Conservation (phyloP, 2,113 vertebrate species). For the Nannospalax galili region DNA sequence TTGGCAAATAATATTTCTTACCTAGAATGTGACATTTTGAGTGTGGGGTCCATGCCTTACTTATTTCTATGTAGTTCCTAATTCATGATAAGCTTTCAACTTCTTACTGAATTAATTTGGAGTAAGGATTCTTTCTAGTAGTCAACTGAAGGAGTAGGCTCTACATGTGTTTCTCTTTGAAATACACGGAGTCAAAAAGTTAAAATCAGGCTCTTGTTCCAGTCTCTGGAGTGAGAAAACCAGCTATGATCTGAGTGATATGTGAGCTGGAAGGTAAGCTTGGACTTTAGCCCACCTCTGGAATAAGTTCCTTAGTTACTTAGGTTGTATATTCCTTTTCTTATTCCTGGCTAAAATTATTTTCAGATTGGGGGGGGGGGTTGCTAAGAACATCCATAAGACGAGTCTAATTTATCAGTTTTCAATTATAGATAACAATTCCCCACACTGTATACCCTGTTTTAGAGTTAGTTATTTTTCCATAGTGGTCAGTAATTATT, state of each 20-base stretch:
- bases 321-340: constrained; percentile 46
- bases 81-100: background rate
- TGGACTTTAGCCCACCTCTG: background rate
- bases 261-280: background rate
- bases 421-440: background rate
- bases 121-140: background rate
- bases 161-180: background rate
- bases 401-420: background rate
- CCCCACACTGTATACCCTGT: background rate
- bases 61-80: constrained; percentile 35
- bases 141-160: background rate
- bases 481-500: background rate
- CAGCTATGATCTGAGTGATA: constrained; percentile 4
- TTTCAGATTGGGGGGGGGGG: background rate
- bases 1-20: constrained; percentile 46
- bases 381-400: constrained; percentile 13
- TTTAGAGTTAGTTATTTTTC: constrained; percentile 24
- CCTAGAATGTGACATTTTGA: constrained; percentile 11
- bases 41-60: background rate
- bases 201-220: constrained; percentile 35
- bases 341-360: constrained; percentile 26
- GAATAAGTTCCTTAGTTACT: constrained; percentile 44
- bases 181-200: background rate
- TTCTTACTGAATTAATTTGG: constrained; percentile 46
- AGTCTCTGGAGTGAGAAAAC: background rate